A percentile compares a stretch with the other conserved stretches of the same genome.
Evolutionary conservation across 2,797 vertebrate species (phyloP).

Genomic region (Loris lydekkerianus): DNA sequence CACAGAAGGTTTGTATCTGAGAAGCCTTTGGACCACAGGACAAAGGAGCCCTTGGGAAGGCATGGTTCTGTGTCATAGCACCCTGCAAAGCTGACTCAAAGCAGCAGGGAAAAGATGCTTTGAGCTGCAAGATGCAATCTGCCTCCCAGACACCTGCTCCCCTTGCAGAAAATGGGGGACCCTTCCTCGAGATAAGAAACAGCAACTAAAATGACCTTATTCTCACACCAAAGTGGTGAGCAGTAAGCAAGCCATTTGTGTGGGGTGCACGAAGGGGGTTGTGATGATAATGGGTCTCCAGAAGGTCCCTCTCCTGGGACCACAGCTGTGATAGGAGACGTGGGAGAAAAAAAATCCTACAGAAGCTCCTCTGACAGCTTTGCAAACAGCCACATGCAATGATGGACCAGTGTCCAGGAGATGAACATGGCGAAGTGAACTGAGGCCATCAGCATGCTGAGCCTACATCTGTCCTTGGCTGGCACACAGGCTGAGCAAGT

Average conservation of each 20-base stretch:
- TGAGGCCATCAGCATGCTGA: accelerated
- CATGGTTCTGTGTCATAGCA: neutral
- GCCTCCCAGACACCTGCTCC: neutral
- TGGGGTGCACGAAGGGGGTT: no score
- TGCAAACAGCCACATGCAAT: neutral
- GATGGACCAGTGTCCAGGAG: neutral
- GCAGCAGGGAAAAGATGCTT: constrained; percentile 14
- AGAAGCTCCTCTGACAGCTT: neutral
- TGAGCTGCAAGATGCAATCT: constrained; percentile 17
- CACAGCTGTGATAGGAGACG: accelerated
- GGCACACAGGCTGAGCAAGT: neutral
- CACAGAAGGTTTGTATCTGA: neutral
- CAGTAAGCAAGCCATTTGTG: neutral
- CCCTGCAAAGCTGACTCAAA: neutral
- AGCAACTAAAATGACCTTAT: neutral
- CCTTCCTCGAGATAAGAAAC: neutral
- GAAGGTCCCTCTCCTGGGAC: neutral
- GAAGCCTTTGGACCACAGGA: neutral
- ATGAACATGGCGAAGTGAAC: accelerated
- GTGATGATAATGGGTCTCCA: neutral
- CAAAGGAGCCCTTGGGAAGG: neutral
- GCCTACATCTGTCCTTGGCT: neutral
- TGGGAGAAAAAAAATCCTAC: neutral
- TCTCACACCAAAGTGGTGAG: neutral
- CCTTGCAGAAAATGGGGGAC: neutral